Evolutionary conservation across 2,797 vertebrate species (phyloP).

Genomic region (Microctenopoma steveboyesi): DNA sequence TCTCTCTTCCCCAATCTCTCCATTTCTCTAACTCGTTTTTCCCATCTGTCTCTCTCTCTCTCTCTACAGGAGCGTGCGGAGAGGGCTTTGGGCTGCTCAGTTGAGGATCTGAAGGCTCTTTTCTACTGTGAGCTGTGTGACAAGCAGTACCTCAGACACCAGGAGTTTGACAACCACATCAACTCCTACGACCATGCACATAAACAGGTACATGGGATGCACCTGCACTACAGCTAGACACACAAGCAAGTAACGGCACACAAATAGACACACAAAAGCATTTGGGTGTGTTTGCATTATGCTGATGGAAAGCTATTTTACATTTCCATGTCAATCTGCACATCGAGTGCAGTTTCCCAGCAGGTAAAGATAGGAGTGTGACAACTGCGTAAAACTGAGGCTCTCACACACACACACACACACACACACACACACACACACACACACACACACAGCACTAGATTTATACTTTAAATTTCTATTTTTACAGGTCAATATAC

Average conservation of each 20-base stretch:
- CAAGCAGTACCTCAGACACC: constrained; percentile 98
- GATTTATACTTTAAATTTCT: constrained; percentile 13
- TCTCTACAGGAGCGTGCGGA: constrained; percentile 88
- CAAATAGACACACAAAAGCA: constrained; percentile 19
- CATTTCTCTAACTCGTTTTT: constrained; percentile 48
- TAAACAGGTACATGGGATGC: constrained; percentile 89
- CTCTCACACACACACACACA: constrained; percentile 69
- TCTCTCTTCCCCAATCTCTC: constrained; percentile 45
- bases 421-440: constrained; percentile 32
- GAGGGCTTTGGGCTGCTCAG: constrained; percentile 88
- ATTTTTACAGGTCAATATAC: neutral
- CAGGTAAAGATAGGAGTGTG: constrained; percentile 86
- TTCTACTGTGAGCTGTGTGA: constrained; percentile 98
- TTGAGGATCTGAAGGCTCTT: constrained; percentile 93
- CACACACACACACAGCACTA: constrained; percentile 32
- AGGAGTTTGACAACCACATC: constrained; percentile 99
- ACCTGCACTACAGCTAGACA: constrained; percentile 6
- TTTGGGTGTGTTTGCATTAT: constrained; percentile 36
- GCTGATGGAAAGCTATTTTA: constrained; percentile 55
- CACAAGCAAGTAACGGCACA: constrained; percentile 12
- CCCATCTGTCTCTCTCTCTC: constrained; percentile 25
- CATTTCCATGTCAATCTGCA: constrained; percentile 38
- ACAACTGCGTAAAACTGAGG: constrained; percentile 89
- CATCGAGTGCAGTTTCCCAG: constrained; percentile 46
- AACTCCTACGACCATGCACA: constrained; percentile 98